Conservation (phyloP, 1,140 invertebrate species). For the Euwallacea similis region DNA sequence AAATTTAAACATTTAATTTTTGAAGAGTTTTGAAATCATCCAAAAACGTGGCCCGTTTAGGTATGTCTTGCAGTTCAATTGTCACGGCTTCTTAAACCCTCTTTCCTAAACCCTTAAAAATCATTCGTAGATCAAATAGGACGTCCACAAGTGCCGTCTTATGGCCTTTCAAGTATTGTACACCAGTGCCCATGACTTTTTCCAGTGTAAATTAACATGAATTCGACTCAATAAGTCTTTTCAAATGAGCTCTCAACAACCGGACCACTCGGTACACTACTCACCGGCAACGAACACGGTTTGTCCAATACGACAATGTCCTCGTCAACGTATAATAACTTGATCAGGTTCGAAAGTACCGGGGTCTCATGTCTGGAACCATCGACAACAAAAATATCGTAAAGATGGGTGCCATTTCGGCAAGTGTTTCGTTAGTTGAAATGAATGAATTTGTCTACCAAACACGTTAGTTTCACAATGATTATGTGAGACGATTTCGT, state of each 20-base stretch:
- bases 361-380: slow-evolving; percentile 73
- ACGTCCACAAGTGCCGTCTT: not conserved
- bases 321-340: slow-evolving; percentile 78
- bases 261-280: slow-evolving; percentile 51
- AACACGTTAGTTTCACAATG: too few relatives aligned
- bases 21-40: too few relatives aligned
- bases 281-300: slow-evolving; percentile 86
- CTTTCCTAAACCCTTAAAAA: too few relatives aligned
- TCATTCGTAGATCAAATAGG: not conserved
- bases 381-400: slow-evolving; percentile 38
- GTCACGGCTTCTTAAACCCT: too few relatives aligned
- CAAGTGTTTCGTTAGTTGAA: too few relatives aligned
- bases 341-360: slow-evolving; percentile 72
- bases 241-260: slow-evolving; percentile 16
- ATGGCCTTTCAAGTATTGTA: slow-evolving; percentile 10
- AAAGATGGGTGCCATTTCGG: too few relatives aligned
- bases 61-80: too few relatives aligned
- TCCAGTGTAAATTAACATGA: not conserved
- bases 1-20: too few relatives aligned
- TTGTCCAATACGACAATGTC: slow-evolving; percentile 87
- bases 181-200: slow-evolving; percentile 19
- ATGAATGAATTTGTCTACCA: too few relatives aligned
- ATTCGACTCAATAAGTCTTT: not conserved
- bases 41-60: too few relatives aligned
- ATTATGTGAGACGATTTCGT: too few relatives aligned